Evolutionary conservation across 2,888 invertebrate genomes (phyloP).

Genomic region (Rhagophthalmus giganteus): DNA sequence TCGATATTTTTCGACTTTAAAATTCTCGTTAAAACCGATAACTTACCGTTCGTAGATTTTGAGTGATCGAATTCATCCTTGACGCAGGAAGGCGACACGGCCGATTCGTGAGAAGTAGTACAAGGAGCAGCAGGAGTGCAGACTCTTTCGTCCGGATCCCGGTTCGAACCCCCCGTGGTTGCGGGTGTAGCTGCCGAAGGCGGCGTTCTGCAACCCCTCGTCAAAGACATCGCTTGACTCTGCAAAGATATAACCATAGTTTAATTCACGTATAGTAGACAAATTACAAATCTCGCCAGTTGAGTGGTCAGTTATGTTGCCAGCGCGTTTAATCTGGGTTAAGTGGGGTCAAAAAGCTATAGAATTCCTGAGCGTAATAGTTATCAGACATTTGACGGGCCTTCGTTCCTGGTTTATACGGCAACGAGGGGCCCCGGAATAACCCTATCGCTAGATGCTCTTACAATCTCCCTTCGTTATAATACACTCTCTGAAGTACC

Average conservation of each 20-base stretch:
- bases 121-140: conserved; percentile 51
- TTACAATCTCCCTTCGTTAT: conserved; percentile 43
- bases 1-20: conserved; percentile 10
- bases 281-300: conserved; percentile 46
- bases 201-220: conserved; percentile 58
- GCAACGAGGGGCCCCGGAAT: conserved; percentile 35
- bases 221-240: conserved; percentile 70
- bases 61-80: conserved; percentile 69
- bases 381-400: conserved; percentile 37
- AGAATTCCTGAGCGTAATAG: conserved; percentile 65
- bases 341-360: conserved; percentile 74
- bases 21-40: neutral
- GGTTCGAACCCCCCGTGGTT: conserved; percentile 50
- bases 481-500: conserved; percentile 38
- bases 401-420: conserved; percentile 27
- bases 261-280: conserved; percentile 31
- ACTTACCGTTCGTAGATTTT: conserved; percentile 66
- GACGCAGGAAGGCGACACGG: conserved; percentile 61
- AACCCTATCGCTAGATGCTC: conserved; percentile 49
- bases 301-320: conserved; percentile 45
- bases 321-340: conserved; percentile 69
- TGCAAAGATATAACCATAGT: conserved; percentile 49
- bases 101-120: conserved; percentile 55
- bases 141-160: conserved; percentile 60
- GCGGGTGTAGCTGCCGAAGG: conserved; percentile 46